Conservation (phyloP, 2,888 invertebrate genomes). For the Sesia apiformis region DNA sequence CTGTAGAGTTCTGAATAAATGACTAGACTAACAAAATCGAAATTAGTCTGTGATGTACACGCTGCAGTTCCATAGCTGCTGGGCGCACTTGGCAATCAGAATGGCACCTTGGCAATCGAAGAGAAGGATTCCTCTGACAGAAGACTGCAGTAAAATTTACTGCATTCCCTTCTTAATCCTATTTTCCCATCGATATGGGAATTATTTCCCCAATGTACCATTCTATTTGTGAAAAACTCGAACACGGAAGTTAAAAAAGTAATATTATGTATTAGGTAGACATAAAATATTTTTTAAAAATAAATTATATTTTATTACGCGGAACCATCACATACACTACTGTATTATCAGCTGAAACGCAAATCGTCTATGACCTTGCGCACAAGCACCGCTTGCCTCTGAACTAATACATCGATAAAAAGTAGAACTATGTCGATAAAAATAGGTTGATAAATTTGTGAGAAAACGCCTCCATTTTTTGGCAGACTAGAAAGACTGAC, state of each 20-base stretch:
- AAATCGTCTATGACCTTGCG: conserved; percentile 10
- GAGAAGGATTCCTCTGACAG: too few species aligned
- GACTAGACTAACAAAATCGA: too few species aligned
- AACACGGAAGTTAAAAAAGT: background rate
- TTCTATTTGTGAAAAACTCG: background rate
- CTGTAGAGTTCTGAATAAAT: too few species aligned
- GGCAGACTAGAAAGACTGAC: background rate
- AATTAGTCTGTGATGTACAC: too few species aligned
- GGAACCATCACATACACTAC: background rate
- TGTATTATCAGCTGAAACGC: conserved; percentile 21
- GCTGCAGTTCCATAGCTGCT: too few species aligned
- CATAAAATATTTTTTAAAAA: background rate
- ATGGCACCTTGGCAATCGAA: too few species aligned
- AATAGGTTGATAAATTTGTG: background rate
- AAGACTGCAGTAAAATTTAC: too few species aligned
- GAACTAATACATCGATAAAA: conserved; percentile 28
- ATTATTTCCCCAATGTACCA: too few species aligned
- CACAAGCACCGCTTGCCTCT: conserved; percentile 24
- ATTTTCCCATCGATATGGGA: too few species aligned
- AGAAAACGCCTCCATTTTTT: background rate
- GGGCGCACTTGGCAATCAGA: too few species aligned
- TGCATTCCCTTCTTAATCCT: too few species aligned
- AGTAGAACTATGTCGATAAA: conserved; percentile 15
- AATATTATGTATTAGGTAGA: too few species aligned
- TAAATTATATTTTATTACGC: background rate